Evolutionary conservation across 2,797 vertebrate species (phyloP), one percentile per base, ranked within the genome.

Genomic region (Carapus acus): DNA sequence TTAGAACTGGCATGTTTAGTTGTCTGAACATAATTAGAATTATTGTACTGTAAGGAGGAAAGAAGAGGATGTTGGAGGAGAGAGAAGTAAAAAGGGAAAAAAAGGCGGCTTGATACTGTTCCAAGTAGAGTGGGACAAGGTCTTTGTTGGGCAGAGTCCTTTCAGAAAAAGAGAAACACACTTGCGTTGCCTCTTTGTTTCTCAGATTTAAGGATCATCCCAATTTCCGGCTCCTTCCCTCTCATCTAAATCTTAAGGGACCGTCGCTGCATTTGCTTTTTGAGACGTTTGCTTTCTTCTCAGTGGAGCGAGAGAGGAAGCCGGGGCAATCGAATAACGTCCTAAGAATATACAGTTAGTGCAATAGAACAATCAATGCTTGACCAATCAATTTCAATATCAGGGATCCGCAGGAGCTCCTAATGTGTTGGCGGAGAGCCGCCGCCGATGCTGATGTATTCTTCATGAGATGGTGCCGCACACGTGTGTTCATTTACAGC

Each of bases 1-100:
- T 85, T 83, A 79, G 78, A 81, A 73, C 74, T 68, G 77, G 81
- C 79, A 80, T 85, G 84, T 85, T 85, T 84, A 84, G 82, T 82
- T 85, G 81, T 84, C 78, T 80, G 81, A 82, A 78, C 74, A 79
- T 84, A 86, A 87, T 86, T 85, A 84, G 75, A 86, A 79, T 83
- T 79, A 86, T 85, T 85, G 72, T 81, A 81, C 74, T 82, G 68
- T 79, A 76, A 71, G 71, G 69, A 58, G 50, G 58, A 52, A 63
- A 79, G 62, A 51, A 64, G 66, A 70, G 43, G 68, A 61, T 43
- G 43, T 34, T 47, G 42, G 53, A 33, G 43, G 46, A 43, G 62
- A 53, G 59, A 69, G 49, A 40, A 34, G 47, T 50, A 50, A 50
- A 38, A 44, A 55, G 50, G 40, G 54, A 44, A 52, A 50, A 50